Conservation (phyloP, 2,113 vertebrate species). For the Myotis brandtii region DNA sequence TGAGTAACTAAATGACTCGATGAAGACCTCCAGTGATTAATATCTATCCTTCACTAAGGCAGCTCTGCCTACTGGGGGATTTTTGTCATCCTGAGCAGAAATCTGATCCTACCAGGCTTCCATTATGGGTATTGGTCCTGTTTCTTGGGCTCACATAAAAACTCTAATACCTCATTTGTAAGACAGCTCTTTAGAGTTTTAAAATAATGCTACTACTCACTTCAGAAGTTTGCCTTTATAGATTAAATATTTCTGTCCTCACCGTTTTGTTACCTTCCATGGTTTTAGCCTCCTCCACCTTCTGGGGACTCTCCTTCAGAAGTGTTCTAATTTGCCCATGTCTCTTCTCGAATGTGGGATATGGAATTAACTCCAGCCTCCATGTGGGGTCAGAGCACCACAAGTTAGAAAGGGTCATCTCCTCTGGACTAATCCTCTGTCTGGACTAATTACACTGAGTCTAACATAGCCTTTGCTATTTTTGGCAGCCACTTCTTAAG, state of each 20-base stretch:
- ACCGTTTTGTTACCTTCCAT: rapidly evolving
- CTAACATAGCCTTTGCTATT: constrained; percentile 23
- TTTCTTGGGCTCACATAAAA: not conserved
- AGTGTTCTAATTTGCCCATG: rapidly evolving
- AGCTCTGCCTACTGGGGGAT: not conserved
- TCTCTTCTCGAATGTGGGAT: not conserved
- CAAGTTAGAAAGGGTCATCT: not conserved
- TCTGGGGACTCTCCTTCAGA: not conserved
- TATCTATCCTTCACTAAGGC: not conserved
- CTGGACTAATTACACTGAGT: not conserved
- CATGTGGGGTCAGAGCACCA: not conserved
- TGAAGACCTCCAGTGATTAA: not conserved
- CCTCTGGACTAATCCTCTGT: not conserved
- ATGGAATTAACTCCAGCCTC: not conserved
- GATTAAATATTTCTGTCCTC: not conserved
- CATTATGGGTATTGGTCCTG: not conserved
- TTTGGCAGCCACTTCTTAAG: not conserved
- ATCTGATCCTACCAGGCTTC: not conserved
- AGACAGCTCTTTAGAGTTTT: not conserved
- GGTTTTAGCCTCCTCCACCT: not conserved
- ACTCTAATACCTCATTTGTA: not conserved
- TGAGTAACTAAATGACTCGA: not conserved
- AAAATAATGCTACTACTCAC: too few species aligned
- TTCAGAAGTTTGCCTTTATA: not conserved
- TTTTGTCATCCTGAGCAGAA: not conserved